A percentile compares a stretch with the other conserved stretches of the same genome.
Conservation (phyloP, 2,888 invertebrate genomes). For the Eucera pruinosa region DNA sequence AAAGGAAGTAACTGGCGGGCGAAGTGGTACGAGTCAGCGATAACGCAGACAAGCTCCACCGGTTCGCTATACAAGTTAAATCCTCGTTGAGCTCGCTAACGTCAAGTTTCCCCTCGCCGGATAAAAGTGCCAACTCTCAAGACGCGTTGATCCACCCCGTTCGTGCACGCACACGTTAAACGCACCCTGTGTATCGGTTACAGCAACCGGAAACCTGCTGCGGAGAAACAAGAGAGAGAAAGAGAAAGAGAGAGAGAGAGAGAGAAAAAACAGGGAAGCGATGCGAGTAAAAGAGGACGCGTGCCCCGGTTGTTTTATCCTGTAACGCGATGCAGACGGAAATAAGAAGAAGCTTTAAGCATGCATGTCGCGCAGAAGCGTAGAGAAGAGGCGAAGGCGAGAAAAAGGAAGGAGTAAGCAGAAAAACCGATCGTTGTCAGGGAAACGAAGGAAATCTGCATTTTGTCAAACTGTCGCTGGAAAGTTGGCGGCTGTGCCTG, state of each 20-base stretch:
- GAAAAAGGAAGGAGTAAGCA: conserved; percentile 32
- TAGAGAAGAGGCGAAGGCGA: neutral
- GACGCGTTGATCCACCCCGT: conserved; percentile 17
- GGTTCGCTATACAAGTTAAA: conserved; percentile 42
- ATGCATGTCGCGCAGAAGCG: conserved; percentile 22
- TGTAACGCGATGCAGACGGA: conserved; percentile 3
- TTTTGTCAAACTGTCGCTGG: conserved; percentile 78
- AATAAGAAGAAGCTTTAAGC: conserved; percentile 39
- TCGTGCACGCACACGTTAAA: neutral
- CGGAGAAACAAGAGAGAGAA: neutral
- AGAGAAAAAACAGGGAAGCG: neutral
- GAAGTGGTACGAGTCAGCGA: conserved; percentile 29
- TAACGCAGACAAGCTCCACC: conserved; percentile 23
- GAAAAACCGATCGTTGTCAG: conserved; percentile 70
- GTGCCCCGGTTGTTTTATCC: no score
- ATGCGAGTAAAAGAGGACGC: no score
- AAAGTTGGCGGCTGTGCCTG: conserved; percentile 62
- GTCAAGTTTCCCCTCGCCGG: conserved; percentile 26
- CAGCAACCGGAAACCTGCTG: neutral
- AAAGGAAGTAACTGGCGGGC: neutral
- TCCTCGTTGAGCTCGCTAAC: conserved; percentile 31
- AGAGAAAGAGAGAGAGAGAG: neutral
- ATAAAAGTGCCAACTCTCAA: conserved; percentile 43
- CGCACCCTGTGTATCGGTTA: neutral
- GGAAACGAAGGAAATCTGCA: conserved; percentile 77